A percentile compares a stretch with the other conserved stretches of the same genome.
Conservation (phyloP, 2,888 invertebrate species). For the Papilio gigon region DNA sequence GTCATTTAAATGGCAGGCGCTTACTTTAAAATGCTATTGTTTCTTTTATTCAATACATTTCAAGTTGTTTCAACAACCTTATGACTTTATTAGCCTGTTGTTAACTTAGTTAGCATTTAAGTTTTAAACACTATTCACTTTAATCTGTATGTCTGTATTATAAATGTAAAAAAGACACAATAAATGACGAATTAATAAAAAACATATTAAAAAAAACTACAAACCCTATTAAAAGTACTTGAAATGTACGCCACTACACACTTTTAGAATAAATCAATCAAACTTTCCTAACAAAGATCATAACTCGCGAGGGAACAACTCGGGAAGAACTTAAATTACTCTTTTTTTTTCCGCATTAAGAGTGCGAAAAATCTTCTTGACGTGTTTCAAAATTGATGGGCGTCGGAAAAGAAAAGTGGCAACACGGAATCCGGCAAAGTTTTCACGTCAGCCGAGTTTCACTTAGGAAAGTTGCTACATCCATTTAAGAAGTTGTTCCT, state of each 20-base stretch:
- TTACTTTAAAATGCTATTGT: slow-evolving; percentile 39
- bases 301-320: slow-evolving; percentile 77
- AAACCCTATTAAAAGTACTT: too few relatives aligned
- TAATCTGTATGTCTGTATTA: neutral
- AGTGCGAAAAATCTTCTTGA: slow-evolving; percentile 83
- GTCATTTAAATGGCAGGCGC: slow-evolving; percentile 51
- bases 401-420: slow-evolving; percentile 68
- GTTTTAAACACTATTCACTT: neutral
- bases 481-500: slow-evolving; percentile 79
- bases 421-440: slow-evolving; percentile 73
- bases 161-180: neutral
- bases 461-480: slow-evolving; percentile 81
- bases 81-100: neutral
- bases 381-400: slow-evolving; percentile 81
- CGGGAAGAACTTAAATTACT: slow-evolving; percentile 80
- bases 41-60: slow-evolving; percentile 34
- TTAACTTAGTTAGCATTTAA: neutral
- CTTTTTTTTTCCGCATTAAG: slow-evolving; percentile 79
- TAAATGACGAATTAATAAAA: too few relatives aligned
- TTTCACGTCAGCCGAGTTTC: slow-evolving; percentile 81
- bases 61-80: slow-evolving; percentile 4
- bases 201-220: too few relatives aligned
- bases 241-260: slow-evolving; percentile 49
- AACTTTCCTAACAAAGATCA: slow-evolving; percentile 79
- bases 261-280: slow-evolving; percentile 79